phyloP scores from a whole-genome alignment of 1,140 invertebrate genomes.

The Vanessa atalanta region DNA sequence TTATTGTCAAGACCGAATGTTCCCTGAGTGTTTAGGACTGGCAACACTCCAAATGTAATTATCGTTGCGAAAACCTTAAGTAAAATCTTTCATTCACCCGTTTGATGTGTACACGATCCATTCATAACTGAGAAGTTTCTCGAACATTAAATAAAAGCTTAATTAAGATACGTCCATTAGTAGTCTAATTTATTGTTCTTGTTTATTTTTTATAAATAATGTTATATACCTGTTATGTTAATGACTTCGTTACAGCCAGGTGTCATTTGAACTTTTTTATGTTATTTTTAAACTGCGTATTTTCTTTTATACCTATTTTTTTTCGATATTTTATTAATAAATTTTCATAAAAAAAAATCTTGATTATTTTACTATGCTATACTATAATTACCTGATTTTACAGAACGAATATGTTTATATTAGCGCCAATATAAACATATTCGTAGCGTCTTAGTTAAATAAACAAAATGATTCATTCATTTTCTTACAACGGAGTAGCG shows the following conservation, averaged over 20 bases:
- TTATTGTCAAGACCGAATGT: slow-evolving; percentile 53
- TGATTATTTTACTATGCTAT: too few relatives aligned
- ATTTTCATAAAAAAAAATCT: too few relatives aligned
- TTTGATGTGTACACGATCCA: slow-evolving; percentile 39
- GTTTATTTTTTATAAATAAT: slow-evolving; percentile 5
- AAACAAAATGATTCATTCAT: slow-evolving; percentile 26
- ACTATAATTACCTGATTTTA: too few relatives aligned
- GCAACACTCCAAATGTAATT: slow-evolving; percentile 51
- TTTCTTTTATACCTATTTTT: too few relatives aligned
- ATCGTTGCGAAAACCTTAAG: slow-evolving; percentile 42
- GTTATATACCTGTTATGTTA: slow-evolving; percentile 16
- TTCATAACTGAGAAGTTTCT: slow-evolving; percentile 50
- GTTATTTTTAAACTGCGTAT: not conserved
- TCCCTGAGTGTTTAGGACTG: slow-evolving; percentile 42
- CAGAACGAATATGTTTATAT: not conserved
- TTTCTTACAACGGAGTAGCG: not conserved
- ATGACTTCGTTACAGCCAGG: not conserved
- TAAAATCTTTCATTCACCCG: slow-evolving; percentile 52
- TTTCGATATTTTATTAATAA: too few relatives aligned
- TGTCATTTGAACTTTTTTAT: not conserved
- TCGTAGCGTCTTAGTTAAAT: slow-evolving; percentile 15
- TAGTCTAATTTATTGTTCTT: slow-evolving; percentile 10
- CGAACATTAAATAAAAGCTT: slow-evolving; percentile 16
- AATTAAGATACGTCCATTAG: slow-evolving; percentile 13
- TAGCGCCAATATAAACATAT: slow-evolving; percentile 23